Base-by-base conservation (phyloP, 2,797 vertebrate species). In the Mus caroli region DNA sequence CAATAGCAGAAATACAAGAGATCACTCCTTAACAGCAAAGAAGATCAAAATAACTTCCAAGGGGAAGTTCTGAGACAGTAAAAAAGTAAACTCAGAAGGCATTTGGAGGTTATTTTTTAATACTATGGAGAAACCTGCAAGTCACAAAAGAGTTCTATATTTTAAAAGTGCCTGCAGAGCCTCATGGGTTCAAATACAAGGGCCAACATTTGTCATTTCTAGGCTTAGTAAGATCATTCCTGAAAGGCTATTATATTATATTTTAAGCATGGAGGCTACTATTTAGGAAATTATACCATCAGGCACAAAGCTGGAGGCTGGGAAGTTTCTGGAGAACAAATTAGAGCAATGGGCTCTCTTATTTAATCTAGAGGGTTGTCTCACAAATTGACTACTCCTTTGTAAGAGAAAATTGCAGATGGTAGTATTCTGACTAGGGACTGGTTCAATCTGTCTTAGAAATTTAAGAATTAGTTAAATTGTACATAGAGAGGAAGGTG, bases 101-200 rank as follows among this genome's bases (percentile, higher is more conserved):
- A 83, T 54, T 82, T 46, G 11, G 46, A 40, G 22, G 67, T 96
- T 11, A 62, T 94, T 95, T 96, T 96, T 43, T 80, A 95, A 64
- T 71, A 28, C 64, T 76, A 85, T 79, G 54, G 54, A 82, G 13
- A 67, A 80, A 94, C 85, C 60, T 94, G 50, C 75, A n/a, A 43
- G 64, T 50, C 95, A 75, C 77, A 73, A 91, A 69, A 69, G 3
- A 50, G 46, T 91, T 92, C 56, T 79, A 3, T 75, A 43, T 69
- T 22, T 85, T 90, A 88, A 37, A 95, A 95, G 94, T 40, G 88
- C 17, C 54, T 92, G 22, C 20, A 46, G 3, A 82, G 79, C 13
- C 50, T 40, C 22, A 85, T 60, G 73, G 77, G 1, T 92, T 96
- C 79, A 54, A 71, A 75, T 15, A 84, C 31, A n/a, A 95, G 71